phyloP scores from a whole-genome alignment of 2,113 vertebrate genomes.

The Plecturocebus donacophilus region DNA sequence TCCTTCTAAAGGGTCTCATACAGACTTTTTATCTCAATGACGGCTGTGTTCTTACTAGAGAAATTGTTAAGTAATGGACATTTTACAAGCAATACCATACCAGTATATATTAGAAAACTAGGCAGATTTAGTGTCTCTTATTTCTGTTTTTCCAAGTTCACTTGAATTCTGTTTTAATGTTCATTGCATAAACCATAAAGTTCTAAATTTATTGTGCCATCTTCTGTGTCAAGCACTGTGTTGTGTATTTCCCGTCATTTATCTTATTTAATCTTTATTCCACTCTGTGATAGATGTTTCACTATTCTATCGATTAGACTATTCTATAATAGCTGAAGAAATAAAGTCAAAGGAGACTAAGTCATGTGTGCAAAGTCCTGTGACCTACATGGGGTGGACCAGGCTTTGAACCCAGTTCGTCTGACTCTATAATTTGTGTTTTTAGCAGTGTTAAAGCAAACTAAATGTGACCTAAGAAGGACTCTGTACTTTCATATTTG shows the following conservation, averaged over 20 bases:
- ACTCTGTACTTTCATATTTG: too few species aligned
- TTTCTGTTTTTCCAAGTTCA: neutral
- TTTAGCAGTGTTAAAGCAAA: neutral
- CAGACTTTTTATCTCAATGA: neutral
- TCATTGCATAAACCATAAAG: neutral
- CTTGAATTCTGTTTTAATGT: neutral
- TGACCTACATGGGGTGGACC: accelerated
- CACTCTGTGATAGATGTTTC: neutral
- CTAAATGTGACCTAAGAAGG: too few species aligned
- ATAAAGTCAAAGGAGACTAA: neutral
- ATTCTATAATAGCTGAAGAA: too few species aligned
- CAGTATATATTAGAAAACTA: neutral
- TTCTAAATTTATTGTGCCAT: neutral
- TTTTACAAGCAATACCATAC: neutral
- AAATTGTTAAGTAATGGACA: neutral
- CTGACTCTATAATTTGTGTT: neutral
- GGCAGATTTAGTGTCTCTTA: neutral
- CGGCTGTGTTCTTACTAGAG: neutral
- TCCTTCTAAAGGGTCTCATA: neutral
- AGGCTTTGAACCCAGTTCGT: neutral
- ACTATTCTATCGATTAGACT: too few species aligned
- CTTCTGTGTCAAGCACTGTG: neutral
- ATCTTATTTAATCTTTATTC: neutral
- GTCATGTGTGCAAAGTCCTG: accelerated
- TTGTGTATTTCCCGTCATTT: neutral